Base-by-base conservation (phyloP, 53 echinoderm and acorn worm species). In the Holothuria scabra region DNA sequence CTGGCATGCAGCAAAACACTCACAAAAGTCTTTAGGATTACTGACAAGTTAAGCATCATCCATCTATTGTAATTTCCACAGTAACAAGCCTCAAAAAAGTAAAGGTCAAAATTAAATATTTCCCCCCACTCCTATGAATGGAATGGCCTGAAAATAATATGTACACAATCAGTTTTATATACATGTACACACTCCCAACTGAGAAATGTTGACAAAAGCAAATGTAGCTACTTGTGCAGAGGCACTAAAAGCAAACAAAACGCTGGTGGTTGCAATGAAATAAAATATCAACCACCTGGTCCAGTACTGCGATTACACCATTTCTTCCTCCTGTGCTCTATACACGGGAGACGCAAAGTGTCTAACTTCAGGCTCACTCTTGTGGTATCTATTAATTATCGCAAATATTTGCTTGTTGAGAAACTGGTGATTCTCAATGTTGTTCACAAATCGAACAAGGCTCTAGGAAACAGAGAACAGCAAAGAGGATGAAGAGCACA, bases 401-500 rank as follows among this genome's bases (percentile, higher is more conserved):
- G 99, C 85, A 65, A 99, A 99, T 83, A 99, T 95, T 84, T 99
- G 93, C 35, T 91, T 88, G 86, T 99, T 99, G 71, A 99, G 95
- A 84, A 89, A 83, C 87, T 95, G 93, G 86, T 85, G 95, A 59
- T 95, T 99, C 65, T 91, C 79, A 63, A 99, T 94, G 59, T 95
- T 88, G 85, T 92, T 92, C 19, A 91, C 89, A 12, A 99, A 84
- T 75, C 99, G 66, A 23, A 83, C 90, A 33, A 91, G 84, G 49
- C 92, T 87, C 99, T 99, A 91, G 29, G 23, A 46, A 84, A 48
- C 48, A 37, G 76, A 68, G 32, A 80, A 59, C 23, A 33, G 49
- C 75, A 34, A 8, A 29, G 61, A 24, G 70, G n/a, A n/a, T 23
- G 61, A 60, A 52, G 52, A 52, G 52, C 14, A 52, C 52, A 52